Conservation (phyloP, 2,113 vertebrate genomes). For the Clupea harengus region DNA sequence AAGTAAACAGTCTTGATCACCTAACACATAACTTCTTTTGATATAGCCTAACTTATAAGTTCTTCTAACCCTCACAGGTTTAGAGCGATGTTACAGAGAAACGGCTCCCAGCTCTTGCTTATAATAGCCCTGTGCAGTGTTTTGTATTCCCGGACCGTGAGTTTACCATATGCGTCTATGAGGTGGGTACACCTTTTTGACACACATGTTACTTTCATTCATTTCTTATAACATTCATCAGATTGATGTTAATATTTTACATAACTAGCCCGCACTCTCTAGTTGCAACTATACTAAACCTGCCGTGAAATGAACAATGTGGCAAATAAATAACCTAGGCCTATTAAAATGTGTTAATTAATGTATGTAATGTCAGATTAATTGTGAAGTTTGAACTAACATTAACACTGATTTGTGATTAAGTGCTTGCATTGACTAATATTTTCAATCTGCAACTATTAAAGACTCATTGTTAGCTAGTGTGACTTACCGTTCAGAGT, state of each 20-base stretch:
- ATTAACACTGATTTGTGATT: not conserved
- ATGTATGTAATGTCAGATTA: not conserved
- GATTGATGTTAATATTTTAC: not conserved
- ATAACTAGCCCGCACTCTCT: no score
- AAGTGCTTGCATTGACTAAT: not conserved
- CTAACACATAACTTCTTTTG: not conserved
- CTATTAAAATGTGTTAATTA: not conserved
- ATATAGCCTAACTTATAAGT: not conserved
- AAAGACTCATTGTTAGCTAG: not conserved
- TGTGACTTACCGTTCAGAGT: not conserved
- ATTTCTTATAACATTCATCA: no score
- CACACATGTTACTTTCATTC: not conserved
- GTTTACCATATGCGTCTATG: conserved; percentile 77
- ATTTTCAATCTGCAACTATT: not conserved
- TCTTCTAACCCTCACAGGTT: not conserved
- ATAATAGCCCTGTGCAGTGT: conserved; percentile 77
- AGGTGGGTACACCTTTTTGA: conserved; percentile 71
- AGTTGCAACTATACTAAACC: not conserved
- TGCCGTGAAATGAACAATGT: not conserved
- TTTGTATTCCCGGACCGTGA: conserved; percentile 77
- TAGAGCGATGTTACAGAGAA: conserved; percentile 79
- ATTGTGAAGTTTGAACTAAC: not conserved
- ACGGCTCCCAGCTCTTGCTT: conserved; percentile 78
- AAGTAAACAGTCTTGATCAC: not conserved
- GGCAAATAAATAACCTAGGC: not conserved